Base-by-base conservation (phyloP, 2,113 vertebrate genomes). In the Rhizomys pruinosus region DNA sequence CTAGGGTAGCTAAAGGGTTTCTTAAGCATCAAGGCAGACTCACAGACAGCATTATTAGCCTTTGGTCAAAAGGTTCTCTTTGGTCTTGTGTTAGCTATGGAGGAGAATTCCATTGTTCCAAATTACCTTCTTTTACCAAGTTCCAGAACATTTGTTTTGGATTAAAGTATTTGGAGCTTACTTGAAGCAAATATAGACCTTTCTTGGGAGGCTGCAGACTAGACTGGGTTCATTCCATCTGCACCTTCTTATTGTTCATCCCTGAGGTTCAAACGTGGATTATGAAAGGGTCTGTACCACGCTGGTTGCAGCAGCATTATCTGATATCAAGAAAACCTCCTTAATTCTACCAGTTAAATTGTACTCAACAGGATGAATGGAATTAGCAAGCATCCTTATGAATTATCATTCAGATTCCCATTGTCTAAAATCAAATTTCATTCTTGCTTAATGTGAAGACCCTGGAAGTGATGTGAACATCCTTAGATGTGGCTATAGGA, bases 21-120 rank as follows among this genome's bases (percentile, higher is more conserved):
- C 74, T 96, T 59, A 59, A 82, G 11, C 3, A 92, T 78, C 16
- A n/a, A 55, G 34, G 25, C 23, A 59, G 76, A 72, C 10, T 16
- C 12, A 55, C 59, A 66, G 76, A n/a, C n/a, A n/a, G n/a, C n/a
- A n/a, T n/a, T 44, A 52, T 61, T 61, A 61, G 47, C 16, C 47
- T 93, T 66, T 72, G 63, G 55, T 27, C 25, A 66, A 86, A 47
- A 92, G 37, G 29, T 57, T 87, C 34, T 64, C 42, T 77, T 87
- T 39, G 52, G 11, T 74, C 73, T 64, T 84, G 37, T 73, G 25
- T 61, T 74, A 91, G 22, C 59, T 91, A 34, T 52, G 34, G 72
- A 47, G 87, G 90, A 82, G 69, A 89, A 77, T 82, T 81, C 76
- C 63, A 74, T 81, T 57, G 22, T 25, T 85, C 27, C 64, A 85